Evolutionary conservation across 2,888 invertebrate genomes (phyloP).

Genomic region (Orthonevra nobilis): DNA sequence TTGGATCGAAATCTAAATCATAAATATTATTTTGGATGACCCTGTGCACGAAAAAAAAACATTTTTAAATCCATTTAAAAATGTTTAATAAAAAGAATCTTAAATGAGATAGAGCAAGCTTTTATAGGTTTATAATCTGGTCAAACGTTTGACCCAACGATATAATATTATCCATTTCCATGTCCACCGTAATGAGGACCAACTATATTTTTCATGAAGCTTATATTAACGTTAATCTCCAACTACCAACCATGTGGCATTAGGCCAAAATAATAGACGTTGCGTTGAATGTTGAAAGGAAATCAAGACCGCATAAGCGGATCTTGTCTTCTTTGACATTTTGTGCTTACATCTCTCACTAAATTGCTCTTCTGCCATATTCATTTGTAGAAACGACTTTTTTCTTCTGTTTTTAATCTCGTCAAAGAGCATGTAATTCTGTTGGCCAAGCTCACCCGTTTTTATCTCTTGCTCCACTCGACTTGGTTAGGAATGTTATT

Average conservation of each 20-base stretch:
- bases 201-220: too few species aligned
- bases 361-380: slow-evolving; percentile 6
- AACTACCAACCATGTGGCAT: slow-evolving; percentile 9
- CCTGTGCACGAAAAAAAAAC: too few species aligned
- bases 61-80: too few species aligned
- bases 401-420: slow-evolving; percentile 12
- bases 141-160: too few species aligned
- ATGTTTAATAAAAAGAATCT: too few species aligned
- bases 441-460: not conserved
- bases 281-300: slow-evolving; percentile 8
- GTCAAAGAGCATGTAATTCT: not conserved
- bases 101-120: too few species aligned
- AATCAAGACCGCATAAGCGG: slow-evolving; percentile 18
- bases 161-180: too few species aligned
- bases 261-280: slow-evolving; percentile 17
- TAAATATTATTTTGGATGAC: too few species aligned
- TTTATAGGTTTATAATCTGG: too few species aligned
- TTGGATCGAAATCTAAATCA: too few species aligned
- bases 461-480: not conserved
- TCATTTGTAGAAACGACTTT: slow-evolving; percentile 1
- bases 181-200: too few species aligned
- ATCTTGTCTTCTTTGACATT: slow-evolving; percentile 22
- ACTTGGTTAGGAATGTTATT: slow-evolving; percentile 3
- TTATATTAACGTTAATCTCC: too few species aligned
- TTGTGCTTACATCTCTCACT: slow-evolving; percentile 12